phyloP scores from a whole-genome alignment of 2,113 vertebrate species.

The Isurus oxyrinchus region DNA sequence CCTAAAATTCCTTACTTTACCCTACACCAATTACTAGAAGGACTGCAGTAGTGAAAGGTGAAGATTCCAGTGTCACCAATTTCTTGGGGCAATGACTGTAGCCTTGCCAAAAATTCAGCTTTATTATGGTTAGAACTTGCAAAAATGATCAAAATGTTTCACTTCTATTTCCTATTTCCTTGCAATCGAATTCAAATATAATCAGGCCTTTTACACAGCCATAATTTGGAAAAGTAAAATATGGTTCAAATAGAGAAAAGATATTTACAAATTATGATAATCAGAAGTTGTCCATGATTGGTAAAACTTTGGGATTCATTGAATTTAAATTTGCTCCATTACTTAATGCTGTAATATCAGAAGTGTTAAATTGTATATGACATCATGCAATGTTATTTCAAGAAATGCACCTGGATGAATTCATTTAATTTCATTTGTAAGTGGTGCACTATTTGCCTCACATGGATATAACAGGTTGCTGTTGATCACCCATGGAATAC shows the following conservation, averaged over 20 bases:
- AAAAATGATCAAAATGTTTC: neutral
- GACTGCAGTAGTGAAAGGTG: neutral
- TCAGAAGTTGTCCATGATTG: neutral
- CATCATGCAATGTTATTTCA: neutral
- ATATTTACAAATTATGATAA: neutral
- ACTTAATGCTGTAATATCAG: neutral
- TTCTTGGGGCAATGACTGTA: too few species aligned
- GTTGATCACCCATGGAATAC: neutral
- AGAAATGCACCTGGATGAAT: neutral
- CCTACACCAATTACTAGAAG: neutral
- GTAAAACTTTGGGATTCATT: neutral
- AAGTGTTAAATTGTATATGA: neutral
- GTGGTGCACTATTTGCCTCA: neutral
- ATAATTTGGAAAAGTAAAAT: neutral
- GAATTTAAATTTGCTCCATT: neutral
- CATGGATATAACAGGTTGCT: neutral
- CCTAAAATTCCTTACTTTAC: neutral
- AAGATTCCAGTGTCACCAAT: neutral
- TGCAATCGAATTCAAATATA: neutral
- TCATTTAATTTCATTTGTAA: constrained; percentile 2
- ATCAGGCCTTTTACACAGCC: neutral
- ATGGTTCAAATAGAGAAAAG: neutral
- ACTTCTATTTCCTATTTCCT: neutral
- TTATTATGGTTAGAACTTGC: neutral
- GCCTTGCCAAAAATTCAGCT: neutral